Evolutionary conservation across 2,797 vertebrate species (phyloP), one percentile per base, ranked within the genome.

Genomic region (Momotus momota): DNA sequence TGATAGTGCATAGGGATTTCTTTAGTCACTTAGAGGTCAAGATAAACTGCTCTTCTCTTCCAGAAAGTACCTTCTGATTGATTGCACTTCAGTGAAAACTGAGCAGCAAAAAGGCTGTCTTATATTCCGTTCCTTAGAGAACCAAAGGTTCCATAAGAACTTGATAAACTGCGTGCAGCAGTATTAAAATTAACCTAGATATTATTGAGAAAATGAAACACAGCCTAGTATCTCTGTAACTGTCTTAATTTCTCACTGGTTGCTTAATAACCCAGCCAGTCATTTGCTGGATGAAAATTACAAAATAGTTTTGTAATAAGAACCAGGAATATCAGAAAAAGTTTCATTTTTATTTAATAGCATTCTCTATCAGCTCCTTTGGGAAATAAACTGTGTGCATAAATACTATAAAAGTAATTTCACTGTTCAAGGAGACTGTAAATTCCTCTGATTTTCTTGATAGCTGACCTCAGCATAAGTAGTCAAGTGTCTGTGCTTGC

Each of bases 21-120:
- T 93, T 95, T 70, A 94, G 94, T 67, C 74, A 71, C 67, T 78
- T 78, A 61, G 77, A 94, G 92, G 93, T 95, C 95, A 93, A 84
- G 74, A 95, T 88, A 94, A 93, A 88, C 78, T 86, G n/a, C 29
- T 94, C 18, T 8, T 82, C 65, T 85, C 77, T 91, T 90, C 91
- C 71, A 92, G 79, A 94, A 91, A 66, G 67, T 81, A 29, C 38
- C 49, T 73, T 66, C 52, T 93, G 93, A 96, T 93, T 94, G 92
- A 95, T 90, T 84, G 40, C 15, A 90, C 19, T 90, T 93, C 64
- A 77, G 33, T 58, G 52, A 74, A 95, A 86, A 86, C 20, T 43
- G 78, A 93, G 43, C 29, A 43, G n/a, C 51, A 62, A 74, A 86
- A 87, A 80, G 21, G 6, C 26, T n/a, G 29, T 21, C 22, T 52